Conservation (phyloP, 2,888 invertebrate genomes). For the Pammene fasciana region DNA sequence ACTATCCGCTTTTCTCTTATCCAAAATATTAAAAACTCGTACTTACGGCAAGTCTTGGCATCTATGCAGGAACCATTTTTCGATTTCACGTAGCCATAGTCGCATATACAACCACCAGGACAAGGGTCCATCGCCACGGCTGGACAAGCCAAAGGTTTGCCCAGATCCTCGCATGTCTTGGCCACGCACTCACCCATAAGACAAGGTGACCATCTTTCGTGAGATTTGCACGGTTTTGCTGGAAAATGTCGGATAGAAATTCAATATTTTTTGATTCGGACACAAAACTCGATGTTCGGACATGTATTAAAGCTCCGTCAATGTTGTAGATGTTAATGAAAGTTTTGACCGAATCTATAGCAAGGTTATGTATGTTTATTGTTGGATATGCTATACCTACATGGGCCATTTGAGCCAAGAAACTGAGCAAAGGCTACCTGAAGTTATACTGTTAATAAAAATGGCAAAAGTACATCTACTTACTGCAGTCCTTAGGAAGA, state of each 20-base stretch:
- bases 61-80: conserved; percentile 13
- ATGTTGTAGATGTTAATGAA: too few relatives aligned
- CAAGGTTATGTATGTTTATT: too few relatives aligned
- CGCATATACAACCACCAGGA: conserved; percentile 20
- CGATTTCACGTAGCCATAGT: conserved; percentile 19
- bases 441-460: too few relatives aligned
- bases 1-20: not conserved
- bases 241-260: not conserved
- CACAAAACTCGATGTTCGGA: too few relatives aligned
- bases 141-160: conserved; percentile 1
- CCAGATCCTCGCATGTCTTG: conserved; percentile 19
- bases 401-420: too few relatives aligned
- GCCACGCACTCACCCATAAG: conserved; percentile 18
- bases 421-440: too few relatives aligned
- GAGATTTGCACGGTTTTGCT: conserved; percentile 26
- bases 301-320: too few relatives aligned
- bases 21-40: not conserved
- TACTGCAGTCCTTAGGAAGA: conserved; percentile 18
- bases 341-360: too few relatives aligned
- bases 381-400: too few relatives aligned
- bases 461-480: not conserved
- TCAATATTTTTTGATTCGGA: too few relatives aligned
- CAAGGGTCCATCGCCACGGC: conserved; percentile 3
- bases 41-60: conserved; percentile 22
- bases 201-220: conserved; percentile 25